Conservation (phyloP, 2,797 vertebrate species). For the Lates japonicus region DNA sequence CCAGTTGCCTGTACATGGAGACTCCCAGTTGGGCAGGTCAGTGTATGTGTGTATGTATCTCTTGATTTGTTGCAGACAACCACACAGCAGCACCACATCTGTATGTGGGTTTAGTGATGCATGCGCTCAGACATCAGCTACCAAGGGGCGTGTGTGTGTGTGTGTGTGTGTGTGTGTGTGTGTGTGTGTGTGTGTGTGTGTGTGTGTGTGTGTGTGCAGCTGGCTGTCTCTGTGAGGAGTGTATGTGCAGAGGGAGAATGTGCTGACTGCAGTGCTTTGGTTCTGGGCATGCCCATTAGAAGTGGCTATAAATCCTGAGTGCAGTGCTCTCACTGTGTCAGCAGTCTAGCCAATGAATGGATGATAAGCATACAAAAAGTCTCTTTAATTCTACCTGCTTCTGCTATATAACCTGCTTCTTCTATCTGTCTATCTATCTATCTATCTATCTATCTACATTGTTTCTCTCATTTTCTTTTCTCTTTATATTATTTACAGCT, state of each 20-base stretch:
- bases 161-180: constrained; percentile 1
- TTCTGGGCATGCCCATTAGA: constrained; percentile 87
- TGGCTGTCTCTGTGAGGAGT: constrained; percentile 64
- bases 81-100: constrained; percentile 18
- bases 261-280: constrained; percentile 88
- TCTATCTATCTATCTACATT: constrained; percentile 31
- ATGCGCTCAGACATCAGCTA: constrained; percentile 41
- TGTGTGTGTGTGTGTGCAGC: constrained; percentile 39
- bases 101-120: constrained; percentile 36
- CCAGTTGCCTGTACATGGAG: constrained; percentile 75
- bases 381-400: constrained; percentile 88
- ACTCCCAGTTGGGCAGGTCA: constrained; percentile 78
- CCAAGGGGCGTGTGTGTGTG: constrained; percentile 24
- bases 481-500: constrained; percentile 73
- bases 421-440: constrained; percentile 29
- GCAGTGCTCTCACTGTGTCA: constrained; percentile 88
- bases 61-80: constrained; percentile 1
- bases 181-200: constrained; percentile 30
- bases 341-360: constrained; percentile 92
- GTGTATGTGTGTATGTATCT: constrained; percentile 44
- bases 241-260: constrained; percentile 65
- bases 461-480: constrained; percentile 9
- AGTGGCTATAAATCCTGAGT: constrained; percentile 89
- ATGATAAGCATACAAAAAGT: constrained; percentile 92
- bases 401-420: constrained; percentile 53